Evolutionary conservation across 2,888 invertebrate genomes (phyloP), one percentile per base, ranked within the genome.

Genomic region (Nomada flava): DNA sequence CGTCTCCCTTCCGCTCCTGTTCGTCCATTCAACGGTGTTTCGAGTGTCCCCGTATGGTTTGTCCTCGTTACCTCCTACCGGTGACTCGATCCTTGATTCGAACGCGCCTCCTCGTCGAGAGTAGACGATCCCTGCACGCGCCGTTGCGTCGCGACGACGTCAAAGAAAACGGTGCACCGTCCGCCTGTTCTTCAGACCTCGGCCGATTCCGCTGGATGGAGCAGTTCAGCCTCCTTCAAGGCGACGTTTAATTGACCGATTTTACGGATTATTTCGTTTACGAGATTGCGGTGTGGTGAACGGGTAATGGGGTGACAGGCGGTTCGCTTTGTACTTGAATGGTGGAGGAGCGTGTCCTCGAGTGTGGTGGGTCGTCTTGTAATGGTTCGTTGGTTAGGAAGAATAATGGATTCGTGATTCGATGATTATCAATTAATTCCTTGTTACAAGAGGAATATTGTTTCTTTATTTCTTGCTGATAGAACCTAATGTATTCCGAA

Each of bases 181-280:
- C 68, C 44, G 50, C 18, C 50, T 42, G 55, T 77, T 73, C 73
- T 65, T 72, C 53, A 42, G 62, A 59, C 80, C 77, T 78, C 73
- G 50, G 67, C 59, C 53, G 78, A 78, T 70, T 75, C 42, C 67
- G 74, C 55, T 11, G 15, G 52, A 36, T 3, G 18, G n/a, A 18
- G 2, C 42, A 10, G 67, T 64, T 70, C 71, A 55, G 53, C 64
- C 26, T 87, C 64, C 76, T 76, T 62, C 69, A 72, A 73, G 74
- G 81, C 75, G 84, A 83, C 73, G 76, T 76, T 89, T 90, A 89
- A 90, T 90, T 90, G 90, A 86, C 83, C 86, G 88, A 90, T 90
- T 89, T 90, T 75, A 90, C 86, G 89, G 88, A 86, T 90, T 88
- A 88, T 88, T 89, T 86, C 88, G 64, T 52, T 26, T 36, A 13